These are phyloP conservation scores for Spodoptera exigua DNA, from an alignment of 2,888 invertebrate genomes.

Conservation along the genomic window DNA sequence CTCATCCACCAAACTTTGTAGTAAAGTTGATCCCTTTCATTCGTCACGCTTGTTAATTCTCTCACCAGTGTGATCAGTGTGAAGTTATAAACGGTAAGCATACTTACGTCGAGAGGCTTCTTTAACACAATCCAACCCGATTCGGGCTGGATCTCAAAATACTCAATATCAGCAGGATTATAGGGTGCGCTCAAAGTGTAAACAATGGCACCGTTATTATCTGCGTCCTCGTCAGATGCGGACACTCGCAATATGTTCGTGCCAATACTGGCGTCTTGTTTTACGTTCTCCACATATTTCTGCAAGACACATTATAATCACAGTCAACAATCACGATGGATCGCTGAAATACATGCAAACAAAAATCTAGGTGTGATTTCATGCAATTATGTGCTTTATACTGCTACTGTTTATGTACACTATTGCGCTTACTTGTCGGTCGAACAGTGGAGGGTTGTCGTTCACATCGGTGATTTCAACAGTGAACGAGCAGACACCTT, in stretches of 20 bases:
- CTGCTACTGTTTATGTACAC: slow-evolving; percentile 58
- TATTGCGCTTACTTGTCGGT: slow-evolving; percentile 94
- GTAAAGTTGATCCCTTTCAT: slow-evolving; percentile 87
- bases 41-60: slow-evolving; percentile 80
- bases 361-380: slow-evolving; percentile 59
- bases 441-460: slow-evolving; percentile 98
- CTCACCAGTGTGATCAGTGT: slow-evolving; percentile 64
- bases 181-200: slow-evolving; percentile 97
- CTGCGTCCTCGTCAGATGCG: slow-evolving; percentile 98
- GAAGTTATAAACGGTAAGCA: slow-evolving; percentile 62
- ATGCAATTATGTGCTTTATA: slow-evolving; percentile 69
- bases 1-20: slow-evolving; percentile 88
- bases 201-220: slow-evolving; percentile 98
- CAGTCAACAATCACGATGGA: slow-evolving; percentile 58
- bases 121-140: slow-evolving; percentile 99
- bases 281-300: slow-evolving; percentile 99
- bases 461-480: slow-evolving; percentile 99
- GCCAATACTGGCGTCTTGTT: slow-evolving; percentile 98
- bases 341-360: slow-evolving; percentile 68
- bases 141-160: slow-evolving; percentile 98
- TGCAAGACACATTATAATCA: slow-evolving; percentile 85
- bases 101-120: slow-evolving; percentile 99
- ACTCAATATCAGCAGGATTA: slow-evolving; percentile 96
- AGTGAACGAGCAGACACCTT: slow-evolving; percentile 99
- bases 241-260: slow-evolving; percentile 98